A percentile compares a stretch with the other conserved stretches of the same genome.
Conservation (phyloP, 2,113 vertebrate species). For the Campylomormyrus numenius region DNA sequence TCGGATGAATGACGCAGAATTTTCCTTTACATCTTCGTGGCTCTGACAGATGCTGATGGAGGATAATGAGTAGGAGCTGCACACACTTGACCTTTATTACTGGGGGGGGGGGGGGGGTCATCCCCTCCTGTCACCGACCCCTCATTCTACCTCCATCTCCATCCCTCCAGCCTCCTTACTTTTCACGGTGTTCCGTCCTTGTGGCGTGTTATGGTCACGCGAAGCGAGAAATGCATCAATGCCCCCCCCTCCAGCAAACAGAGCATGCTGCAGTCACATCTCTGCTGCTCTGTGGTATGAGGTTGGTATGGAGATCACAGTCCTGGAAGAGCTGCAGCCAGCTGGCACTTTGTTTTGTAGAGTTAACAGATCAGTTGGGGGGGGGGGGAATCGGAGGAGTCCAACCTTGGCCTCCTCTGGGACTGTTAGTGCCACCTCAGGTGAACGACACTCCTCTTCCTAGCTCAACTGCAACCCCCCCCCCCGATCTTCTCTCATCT, state of each 20-base stretch:
- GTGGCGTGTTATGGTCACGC: not conserved
- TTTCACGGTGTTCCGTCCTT: not conserved
- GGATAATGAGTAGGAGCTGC: no score
- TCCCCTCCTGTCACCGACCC: no score
- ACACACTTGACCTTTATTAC: not conserved
- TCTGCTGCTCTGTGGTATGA: not conserved
- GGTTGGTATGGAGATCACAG: not conserved
- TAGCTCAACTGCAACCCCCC: not conserved
- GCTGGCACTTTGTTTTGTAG: not conserved
- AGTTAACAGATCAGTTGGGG: not conserved
- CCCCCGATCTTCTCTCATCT: not conserved
- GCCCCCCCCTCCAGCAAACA: not conserved
- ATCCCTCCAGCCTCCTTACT: not conserved
- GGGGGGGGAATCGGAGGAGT: not conserved
- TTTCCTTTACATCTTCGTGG: not conserved
- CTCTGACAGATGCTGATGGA: not conserved
- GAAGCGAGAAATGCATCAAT: not conserved
- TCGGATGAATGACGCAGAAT: not conserved
- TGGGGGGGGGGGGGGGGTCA: no score
- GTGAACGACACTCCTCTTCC: not conserved
- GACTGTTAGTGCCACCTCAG: not conserved
- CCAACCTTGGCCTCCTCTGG: not conserved
- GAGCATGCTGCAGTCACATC: not conserved
- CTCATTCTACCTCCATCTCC: not conserved
- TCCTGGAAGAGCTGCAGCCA: not conserved